A percentile compares a stretch with the other conserved stretches of the same genome.
These are phyloP conservation scores for Alloplasta piceator DNA, from an alignment of 2,888 invertebrate genomes.

Conservation along the genomic window DNA sequence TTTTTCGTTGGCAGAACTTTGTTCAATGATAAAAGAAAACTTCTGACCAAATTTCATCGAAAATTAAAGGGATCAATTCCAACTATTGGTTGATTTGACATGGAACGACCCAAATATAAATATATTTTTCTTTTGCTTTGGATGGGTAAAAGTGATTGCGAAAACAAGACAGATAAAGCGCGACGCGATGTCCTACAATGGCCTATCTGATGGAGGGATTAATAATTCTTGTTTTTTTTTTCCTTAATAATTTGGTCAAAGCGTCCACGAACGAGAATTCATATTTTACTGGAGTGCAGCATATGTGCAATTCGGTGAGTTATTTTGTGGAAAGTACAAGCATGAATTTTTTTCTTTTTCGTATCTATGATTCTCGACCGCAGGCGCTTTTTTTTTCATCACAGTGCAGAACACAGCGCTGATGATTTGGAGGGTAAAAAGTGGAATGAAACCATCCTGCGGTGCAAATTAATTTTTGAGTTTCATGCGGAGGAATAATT, in stretches of 20 bases:
- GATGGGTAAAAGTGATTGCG: conserved; percentile 44
- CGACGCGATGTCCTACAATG: conserved; percentile 55
- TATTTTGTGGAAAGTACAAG: conserved; percentile 70
- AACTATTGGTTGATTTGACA: too few species aligned
- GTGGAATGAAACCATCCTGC: not conserved
- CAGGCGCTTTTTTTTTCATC: conserved; percentile 63
- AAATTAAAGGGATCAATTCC: too few species aligned
- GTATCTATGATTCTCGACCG: conserved; percentile 75
- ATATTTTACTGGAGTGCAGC: conserved; percentile 73
- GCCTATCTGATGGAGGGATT: conserved; percentile 55
- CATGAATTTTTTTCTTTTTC: conserved; percentile 51
- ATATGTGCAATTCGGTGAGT: conserved; percentile 68
- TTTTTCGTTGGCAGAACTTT: too few species aligned
- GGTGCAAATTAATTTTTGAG: not conserved
- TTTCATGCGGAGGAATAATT: not conserved
- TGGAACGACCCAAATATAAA: too few species aligned
- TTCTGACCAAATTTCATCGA: too few species aligned
- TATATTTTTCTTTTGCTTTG: too few species aligned
- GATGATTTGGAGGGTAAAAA: too few species aligned
- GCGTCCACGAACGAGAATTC: conserved; percentile 66
- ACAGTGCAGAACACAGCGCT: conserved; percentile 75
- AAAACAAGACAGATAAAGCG: conserved; percentile 50
- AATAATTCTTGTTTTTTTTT: conserved; percentile 30
- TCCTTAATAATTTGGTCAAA: conserved; percentile 1
- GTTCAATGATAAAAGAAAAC: too few species aligned